Evolutionary conservation across 2,797 vertebrate genomes (phyloP).

Genomic region (Hemitrygon akajei): DNA sequence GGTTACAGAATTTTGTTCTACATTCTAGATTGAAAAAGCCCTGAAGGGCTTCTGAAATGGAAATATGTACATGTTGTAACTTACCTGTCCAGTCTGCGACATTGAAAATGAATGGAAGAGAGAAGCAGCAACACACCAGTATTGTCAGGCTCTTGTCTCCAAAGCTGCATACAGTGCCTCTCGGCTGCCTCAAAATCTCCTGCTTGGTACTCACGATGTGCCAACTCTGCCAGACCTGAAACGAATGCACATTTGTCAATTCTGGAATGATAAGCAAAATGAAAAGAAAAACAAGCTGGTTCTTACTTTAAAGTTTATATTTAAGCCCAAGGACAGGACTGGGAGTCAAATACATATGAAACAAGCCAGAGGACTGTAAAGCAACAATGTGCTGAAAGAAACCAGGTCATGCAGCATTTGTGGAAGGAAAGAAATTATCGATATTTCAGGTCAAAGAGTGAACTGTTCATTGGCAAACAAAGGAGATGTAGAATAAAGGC

Average conservation of each 20-base stretch:
- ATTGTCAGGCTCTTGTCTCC: conserved; percentile 98
- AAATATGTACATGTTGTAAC: neutral
- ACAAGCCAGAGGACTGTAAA: neutral
- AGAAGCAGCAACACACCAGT: conserved; percentile 93
- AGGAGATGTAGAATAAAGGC: no score
- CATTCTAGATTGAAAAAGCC: neutral
- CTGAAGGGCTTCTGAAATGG: neutral
- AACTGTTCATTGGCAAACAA: no score
- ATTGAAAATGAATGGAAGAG: conserved; percentile 98
- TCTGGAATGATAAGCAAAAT: conserved; percentile 64
- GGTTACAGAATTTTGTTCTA: neutral
- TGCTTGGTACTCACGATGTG: conserved; percentile 98
- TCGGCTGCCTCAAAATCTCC: conserved; percentile 98
- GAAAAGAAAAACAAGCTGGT: conserved; percentile 67
- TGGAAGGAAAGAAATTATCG: no score
- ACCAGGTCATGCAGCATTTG: no score
- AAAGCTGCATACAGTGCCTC: conserved; percentile 99
- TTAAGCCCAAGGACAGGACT: conserved; percentile 51
- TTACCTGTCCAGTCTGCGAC: conserved; percentile 96
- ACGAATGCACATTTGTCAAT: conserved; percentile 99
- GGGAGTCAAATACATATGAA: neutral
- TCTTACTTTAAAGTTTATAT: conserved; percentile 44
- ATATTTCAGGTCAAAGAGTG: no score
- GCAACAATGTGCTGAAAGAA: no score
- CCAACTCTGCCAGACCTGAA: conserved; percentile 99